phyloP scores from a whole-genome alignment of 2,888 invertebrate species.

The Leucozona laternaria region DNA sequence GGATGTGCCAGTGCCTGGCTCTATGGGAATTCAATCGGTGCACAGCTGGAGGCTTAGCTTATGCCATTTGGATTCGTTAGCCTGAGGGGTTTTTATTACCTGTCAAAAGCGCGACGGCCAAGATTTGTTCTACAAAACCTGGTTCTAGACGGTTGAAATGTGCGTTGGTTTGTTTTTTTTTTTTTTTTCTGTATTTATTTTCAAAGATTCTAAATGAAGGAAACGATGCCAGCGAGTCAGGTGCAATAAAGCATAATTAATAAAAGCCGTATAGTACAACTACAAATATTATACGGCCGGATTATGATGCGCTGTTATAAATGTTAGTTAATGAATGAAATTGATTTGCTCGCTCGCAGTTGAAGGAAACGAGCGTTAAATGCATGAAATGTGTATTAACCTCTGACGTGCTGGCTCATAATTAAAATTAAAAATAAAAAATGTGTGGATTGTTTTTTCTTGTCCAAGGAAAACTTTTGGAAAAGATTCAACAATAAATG shows the following conservation, averaged over 20 bases:
- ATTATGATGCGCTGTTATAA: slow-evolving; percentile 44
- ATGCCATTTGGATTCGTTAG: slow-evolving; percentile 74
- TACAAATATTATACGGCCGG: background rate
- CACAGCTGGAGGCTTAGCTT: slow-evolving; percentile 63
- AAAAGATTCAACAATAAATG: slow-evolving; percentile 50
- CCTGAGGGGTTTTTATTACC: slow-evolving; percentile 60
- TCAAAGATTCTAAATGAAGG: slow-evolving; percentile 30
- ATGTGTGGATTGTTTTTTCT: background rate
- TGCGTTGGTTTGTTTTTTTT: slow-evolving; percentile 21
- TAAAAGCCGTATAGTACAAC: slow-evolving; percentile 44
- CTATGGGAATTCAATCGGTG: slow-evolving; percentile 62
- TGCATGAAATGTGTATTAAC: slow-evolving; percentile 37
- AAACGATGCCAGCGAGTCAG: slow-evolving; percentile 63
- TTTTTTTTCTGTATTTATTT: background rate
- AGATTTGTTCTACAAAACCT: slow-evolving; percentile 28
- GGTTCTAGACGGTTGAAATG: background rate
- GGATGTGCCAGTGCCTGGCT: background rate
- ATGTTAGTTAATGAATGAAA: slow-evolving; percentile 69
- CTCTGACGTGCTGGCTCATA: slow-evolving; percentile 28
- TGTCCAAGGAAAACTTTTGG: slow-evolving; percentile 18
- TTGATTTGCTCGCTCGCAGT: slow-evolving; percentile 63
- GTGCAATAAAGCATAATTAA: slow-evolving; percentile 74
- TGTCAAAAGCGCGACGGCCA: slow-evolving; percentile 57
- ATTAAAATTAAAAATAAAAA: slow-evolving; percentile 2
- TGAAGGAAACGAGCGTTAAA: slow-evolving; percentile 33